A percentile compares a stretch with the other conserved stretches of the same genome.
Evolutionary conservation across 1,140 invertebrate species (phyloP).

Genomic region (Conus betulinus): DNA sequence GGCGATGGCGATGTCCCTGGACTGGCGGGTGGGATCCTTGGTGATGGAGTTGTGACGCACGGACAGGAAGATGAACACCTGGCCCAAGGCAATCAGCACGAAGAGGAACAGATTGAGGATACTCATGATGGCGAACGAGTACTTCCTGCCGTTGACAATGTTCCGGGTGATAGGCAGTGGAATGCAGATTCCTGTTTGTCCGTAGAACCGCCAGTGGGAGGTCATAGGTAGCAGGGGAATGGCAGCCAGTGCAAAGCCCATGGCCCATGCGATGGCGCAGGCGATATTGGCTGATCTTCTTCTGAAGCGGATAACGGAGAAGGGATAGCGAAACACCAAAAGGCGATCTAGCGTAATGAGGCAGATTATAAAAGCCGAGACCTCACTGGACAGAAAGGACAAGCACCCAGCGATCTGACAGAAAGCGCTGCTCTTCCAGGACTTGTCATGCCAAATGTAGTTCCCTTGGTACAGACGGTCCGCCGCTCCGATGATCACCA

Average conservation of each 20-base stretch:
- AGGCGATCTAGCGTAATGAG: slow-evolving; percentile 63
- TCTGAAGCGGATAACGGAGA: slow-evolving; percentile 38
- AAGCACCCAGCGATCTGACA: slow-evolving; percentile 63
- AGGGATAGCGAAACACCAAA: slow-evolving; percentile 57
- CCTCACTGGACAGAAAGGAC: slow-evolving; percentile 59
- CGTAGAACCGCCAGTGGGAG: slow-evolving; percentile 55
- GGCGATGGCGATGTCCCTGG: slow-evolving; percentile 45
- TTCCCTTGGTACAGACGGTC: slow-evolving; percentile 57
- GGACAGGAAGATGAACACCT: slow-evolving; percentile 48
- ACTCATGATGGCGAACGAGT: slow-evolving; percentile 51
- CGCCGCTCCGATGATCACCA: slow-evolving; percentile 62
- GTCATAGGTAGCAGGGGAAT: slow-evolving; percentile 47
- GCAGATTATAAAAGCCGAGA: slow-evolving; percentile 59
- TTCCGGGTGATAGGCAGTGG: slow-evolving; percentile 53
- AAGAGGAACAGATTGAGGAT: slow-evolving; percentile 47
- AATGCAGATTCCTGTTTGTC: slow-evolving; percentile 52
- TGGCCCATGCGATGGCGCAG: slow-evolving; percentile 40
- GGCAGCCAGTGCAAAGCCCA: slow-evolving; percentile 42
- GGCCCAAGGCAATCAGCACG: slow-evolving; percentile 46
- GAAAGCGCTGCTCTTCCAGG: slow-evolving; percentile 55
- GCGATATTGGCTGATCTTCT: slow-evolving; percentile 30
- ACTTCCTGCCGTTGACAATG: slow-evolving; percentile 49
- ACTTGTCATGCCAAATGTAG: slow-evolving; percentile 59
- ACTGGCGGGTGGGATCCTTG: slow-evolving; percentile 22
- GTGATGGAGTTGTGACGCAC: slow-evolving; percentile 30